Evolutionary conservation across 2,113 vertebrate genomes (phyloP), one percentile per base, ranked within the genome.

Genomic region (Brevimyrus niger): DNA sequence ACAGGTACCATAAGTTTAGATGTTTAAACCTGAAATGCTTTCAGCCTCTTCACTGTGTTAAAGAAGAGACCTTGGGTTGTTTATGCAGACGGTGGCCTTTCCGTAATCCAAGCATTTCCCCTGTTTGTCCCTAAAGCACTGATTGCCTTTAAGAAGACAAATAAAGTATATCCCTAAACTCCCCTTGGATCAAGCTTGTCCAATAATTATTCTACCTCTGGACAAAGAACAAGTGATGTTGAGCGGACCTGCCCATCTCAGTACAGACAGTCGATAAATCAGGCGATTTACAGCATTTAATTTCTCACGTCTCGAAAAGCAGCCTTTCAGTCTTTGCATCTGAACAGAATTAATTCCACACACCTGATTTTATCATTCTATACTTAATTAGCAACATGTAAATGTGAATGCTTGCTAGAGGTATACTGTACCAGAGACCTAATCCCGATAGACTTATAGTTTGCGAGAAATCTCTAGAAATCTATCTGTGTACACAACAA

Each of bases 101-200:
- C 91, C 90, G 90, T 51, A 96, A 96, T 95, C 95, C 95, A 94
- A 92, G 94, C 92, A 92, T 55, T 48, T 94, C 94, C 94, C 94
- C 87, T 90, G 11, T 46, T 88, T 90, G 94, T 94, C 94, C 94
- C 93, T 90, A 90, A 92, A 94, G 94, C 94, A 93, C 94, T 94
- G 94, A 92, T 93, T 94, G 94, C 94, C 95, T 94, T 95, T 95
- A 95, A 93, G 93, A 95, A 94, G 94, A 93, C 94, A 95, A 95
- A 96, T 93, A 96, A 93, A 93, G 93, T 94, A 95, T 94, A 94
- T 95, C 93, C 94, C 95, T 95, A 94, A 94, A 91, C 31, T 94
- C 94, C 93, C 93, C 93, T 93, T 42, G 94, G 93, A 94, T 95
- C 95, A 94, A 94, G 93, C 93, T 92, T 92, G 93, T 92, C 93